A percentile compares a stretch with the other conserved stretches of the same genome.
Evolutionary conservation across 2,113 vertebrate genomes (phyloP).

Genomic region (Myotis yumanensis): DNA sequence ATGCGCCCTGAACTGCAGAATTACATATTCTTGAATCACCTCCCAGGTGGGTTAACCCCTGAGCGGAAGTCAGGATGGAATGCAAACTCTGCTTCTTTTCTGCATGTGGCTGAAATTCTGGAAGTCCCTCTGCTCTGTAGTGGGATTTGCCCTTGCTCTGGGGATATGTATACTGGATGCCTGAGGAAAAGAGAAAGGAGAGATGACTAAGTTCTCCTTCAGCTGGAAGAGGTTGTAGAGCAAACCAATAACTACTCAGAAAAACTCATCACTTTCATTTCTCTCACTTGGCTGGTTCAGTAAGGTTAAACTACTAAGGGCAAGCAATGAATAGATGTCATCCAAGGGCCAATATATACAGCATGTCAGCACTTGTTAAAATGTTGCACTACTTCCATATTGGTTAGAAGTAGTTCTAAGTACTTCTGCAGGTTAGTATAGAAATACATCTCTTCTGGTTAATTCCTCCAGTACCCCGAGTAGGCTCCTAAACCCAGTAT

Average conservation of each 20-base stretch:
- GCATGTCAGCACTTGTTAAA: background rate
- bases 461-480: background rate
- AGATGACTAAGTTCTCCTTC: background rate
- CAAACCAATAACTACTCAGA: background rate
- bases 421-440: background rate
- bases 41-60: background rate
- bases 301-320: background rate
- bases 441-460: background rate
- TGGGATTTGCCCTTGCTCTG: background rate
- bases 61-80: background rate
- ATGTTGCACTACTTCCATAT: background rate
- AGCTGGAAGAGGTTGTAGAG: background rate
- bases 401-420: background rate
- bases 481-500: background rate
- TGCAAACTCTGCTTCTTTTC: background rate
- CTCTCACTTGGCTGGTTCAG: background rate
- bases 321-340: background rate
- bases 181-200: background rate
- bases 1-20: background rate
- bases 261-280: background rate
- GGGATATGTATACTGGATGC: background rate
- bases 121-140: background rate
- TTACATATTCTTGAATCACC: background rate
- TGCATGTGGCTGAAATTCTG: background rate
- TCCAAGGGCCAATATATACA: background rate